A percentile compares a stretch with the other conserved stretches of the same genome.
Evolutionary conservation across 2,113 vertebrate genomes (phyloP).

Genomic region (Nycticryphes semicollaris): DNA sequence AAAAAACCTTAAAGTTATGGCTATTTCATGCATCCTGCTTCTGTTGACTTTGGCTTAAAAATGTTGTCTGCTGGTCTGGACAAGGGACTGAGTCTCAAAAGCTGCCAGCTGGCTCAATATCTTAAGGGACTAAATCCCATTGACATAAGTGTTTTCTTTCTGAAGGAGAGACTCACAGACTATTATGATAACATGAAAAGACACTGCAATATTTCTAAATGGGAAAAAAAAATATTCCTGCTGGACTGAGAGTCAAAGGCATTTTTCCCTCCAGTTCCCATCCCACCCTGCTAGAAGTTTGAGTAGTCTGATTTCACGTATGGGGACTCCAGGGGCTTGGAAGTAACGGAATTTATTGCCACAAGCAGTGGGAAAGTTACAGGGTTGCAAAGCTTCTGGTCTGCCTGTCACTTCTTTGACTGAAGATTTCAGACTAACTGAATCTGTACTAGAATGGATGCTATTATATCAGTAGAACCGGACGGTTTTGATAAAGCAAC

Average conservation of each 20-base stretch:
- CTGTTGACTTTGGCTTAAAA: conserved; percentile 1
- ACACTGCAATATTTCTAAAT: not conserved
- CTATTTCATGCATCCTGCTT: not conserved
- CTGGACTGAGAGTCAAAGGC: not conserved
- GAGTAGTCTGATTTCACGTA: not conserved
- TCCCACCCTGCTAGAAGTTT: not conserved
- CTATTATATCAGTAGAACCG: not conserved
- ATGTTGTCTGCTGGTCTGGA: not conserved
- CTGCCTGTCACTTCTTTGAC: not conserved
- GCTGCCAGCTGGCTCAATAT: not conserved
- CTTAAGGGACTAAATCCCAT: not conserved
- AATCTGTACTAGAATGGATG: not conserved
- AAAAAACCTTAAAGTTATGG: not conserved
- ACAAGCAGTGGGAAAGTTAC: not conserved
- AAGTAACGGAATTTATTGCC: not conserved
- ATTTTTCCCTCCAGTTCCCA: not conserved
- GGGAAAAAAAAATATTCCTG: not conserved
- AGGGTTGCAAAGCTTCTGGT: not conserved
- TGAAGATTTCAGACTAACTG: not conserved
- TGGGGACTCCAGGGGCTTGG: not conserved
- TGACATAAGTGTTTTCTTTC: not conserved
- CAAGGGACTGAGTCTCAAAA: not conserved
- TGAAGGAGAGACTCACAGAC: not conserved
- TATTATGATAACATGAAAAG: conserved; percentile 1
- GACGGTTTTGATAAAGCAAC: not conserved